Percentiles rank a stretch among this genome's conserved stretches.
These are phyloP conservation scores for Syndactyla subalaris DNA, from an alignment of 2,797 vertebrate species.

Conservation along the genomic window DNA sequence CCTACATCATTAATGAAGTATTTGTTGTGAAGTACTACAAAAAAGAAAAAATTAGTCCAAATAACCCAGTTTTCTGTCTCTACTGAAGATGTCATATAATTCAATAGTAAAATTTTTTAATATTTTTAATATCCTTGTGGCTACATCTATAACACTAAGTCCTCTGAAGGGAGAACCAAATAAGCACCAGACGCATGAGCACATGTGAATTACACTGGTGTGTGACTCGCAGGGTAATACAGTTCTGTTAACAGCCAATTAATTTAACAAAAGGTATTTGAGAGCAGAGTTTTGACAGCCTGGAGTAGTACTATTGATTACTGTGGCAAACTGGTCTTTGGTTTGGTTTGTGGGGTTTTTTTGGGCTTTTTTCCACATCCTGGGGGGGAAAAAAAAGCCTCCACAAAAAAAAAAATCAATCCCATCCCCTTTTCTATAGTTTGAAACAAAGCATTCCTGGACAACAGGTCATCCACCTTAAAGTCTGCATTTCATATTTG, in stretches of 20 bases:
- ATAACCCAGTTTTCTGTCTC: conserved; percentile 8
- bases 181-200: background rate
- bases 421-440: background rate
- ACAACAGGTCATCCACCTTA: background rate
- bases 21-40: conserved; percentile 5
- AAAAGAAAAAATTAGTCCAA: background rate
- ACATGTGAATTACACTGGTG: background rate
- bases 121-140: background rate
- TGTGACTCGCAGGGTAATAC: background rate
- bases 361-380: background rate
- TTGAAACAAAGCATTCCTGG: background rate
- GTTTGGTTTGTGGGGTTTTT: too few relatives aligned
- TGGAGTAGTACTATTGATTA: background rate
- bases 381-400: too few relatives aligned
- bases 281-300: background rate
- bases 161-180: conserved; percentile 3
- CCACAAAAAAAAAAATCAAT: background rate
- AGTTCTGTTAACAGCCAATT: background rate
- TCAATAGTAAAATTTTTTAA: conserved; percentile 26
- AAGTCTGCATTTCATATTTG: background rate
- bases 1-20: background rate
- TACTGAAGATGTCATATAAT: background rate
- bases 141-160: background rate
- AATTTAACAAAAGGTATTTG: background rate
- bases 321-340: background rate